Evolutionary conservation across 1,140 invertebrate species (phyloP).

Genomic region (Drosophila eugracilis): DNA sequence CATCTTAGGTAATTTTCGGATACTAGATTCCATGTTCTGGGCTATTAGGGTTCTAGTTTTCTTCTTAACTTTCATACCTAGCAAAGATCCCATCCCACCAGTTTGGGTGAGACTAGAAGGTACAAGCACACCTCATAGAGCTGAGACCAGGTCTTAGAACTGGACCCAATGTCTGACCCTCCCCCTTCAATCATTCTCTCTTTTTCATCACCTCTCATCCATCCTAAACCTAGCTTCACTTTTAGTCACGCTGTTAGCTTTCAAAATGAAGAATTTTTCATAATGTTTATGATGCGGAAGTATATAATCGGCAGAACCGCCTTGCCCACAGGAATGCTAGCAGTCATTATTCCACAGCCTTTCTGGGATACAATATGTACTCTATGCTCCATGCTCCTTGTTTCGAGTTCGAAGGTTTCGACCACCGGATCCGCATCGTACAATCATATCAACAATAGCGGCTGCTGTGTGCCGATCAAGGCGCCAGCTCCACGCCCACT

Average conservation of each 20-base stretch:
- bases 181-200: not conserved
- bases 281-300: slow-evolving; percentile 85
- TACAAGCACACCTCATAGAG: slow-evolving; percentile 8
- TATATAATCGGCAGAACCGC: slow-evolving; percentile 84
- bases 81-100: not conserved
- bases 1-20: no score
- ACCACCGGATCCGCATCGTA: slow-evolving; percentile 35
- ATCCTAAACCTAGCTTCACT: slow-evolving; percentile 27
- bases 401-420: slow-evolving; percentile 22
- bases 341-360: slow-evolving; percentile 17
- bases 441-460: slow-evolving; percentile 62
- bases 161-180: slow-evolving; percentile 52
- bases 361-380: slow-evolving; percentile 3
- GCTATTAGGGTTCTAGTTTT: no score
- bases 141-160: slow-evolving; percentile 32
- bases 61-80: not conserved
- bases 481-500: slow-evolving; percentile 44
- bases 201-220: slow-evolving; percentile 10
- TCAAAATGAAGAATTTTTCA: slow-evolving; percentile 85
- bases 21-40: no score
- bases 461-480: slow-evolving; percentile 75
- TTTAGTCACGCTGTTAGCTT: slow-evolving; percentile 73
- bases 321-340: slow-evolving; percentile 73
- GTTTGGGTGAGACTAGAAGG: not conserved
- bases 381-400: slow-evolving; percentile 3